These are phyloP conservation scores for Drosophila guanche DNA, from an alignment of 1,140 invertebrate species.

Conservation along the genomic window DNA sequence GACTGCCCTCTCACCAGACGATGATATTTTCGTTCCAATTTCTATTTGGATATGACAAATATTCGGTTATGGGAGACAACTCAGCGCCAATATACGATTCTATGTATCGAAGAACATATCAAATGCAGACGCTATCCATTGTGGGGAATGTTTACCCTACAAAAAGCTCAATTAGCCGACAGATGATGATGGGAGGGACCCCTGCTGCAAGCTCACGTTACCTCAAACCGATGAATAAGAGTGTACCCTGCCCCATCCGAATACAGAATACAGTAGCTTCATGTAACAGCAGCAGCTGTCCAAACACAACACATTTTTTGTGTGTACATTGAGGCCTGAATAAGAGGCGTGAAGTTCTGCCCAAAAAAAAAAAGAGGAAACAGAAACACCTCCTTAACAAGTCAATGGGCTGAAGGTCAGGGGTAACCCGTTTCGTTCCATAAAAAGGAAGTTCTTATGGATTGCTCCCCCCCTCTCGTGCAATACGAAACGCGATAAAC, in stretches of 20 bases:
- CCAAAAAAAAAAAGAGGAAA: constrained; percentile 21
- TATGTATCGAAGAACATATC: constrained; percentile 38
- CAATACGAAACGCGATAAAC: no score
- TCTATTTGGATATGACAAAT: constrained; percentile 53
- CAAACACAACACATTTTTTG: constrained; percentile 46
- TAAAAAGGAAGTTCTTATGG: constrained; percentile 44
- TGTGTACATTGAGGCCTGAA: constrained; percentile 1
- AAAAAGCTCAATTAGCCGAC: constrained; percentile 55
- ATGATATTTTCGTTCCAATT: constrained; percentile 8
- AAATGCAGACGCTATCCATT: constrained; percentile 53
- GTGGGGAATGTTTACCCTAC: constrained; percentile 22
- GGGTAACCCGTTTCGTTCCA: constrained; percentile 31
- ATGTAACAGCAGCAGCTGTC: constrained; percentile 54
- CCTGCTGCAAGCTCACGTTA: constrained; percentile 50
- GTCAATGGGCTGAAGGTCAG: constrained; percentile 58
- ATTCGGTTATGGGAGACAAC: constrained; percentile 50
- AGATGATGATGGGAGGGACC: constrained; percentile 26
- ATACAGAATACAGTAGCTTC: constrained; percentile 38
- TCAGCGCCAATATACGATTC: constrained; percentile 34
- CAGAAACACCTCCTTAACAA: constrained; percentile 31
- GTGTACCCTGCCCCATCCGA: background rate
- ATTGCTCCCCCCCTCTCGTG: no score
- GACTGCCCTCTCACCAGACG: constrained; percentile 11
- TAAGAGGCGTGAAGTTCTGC: constrained; percentile 31
- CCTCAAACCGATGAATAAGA: background rate